A percentile compares a stretch with the other conserved stretches of the same genome.
These are phyloP conservation scores for Marmota flaviventris DNA, from an alignment of 2,113 vertebrate genomes.

Conservation along the genomic window DNA sequence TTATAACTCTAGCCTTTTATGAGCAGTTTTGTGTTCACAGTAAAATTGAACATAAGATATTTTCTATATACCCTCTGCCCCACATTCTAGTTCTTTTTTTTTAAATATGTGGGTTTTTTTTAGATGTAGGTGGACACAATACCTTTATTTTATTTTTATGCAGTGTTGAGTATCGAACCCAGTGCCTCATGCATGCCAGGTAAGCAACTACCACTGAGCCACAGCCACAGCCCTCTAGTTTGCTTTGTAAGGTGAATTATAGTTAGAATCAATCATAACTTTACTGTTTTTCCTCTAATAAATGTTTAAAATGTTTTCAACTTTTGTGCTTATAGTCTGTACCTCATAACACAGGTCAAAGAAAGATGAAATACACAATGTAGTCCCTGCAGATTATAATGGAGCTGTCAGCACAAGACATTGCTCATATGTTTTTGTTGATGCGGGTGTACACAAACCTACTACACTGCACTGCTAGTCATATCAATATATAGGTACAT, in stretches of 20 bases:
- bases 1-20: not conserved
- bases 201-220: no score
- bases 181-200: no score
- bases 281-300: slow-evolving; percentile 13
- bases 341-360: not conserved
- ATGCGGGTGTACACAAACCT: not conserved
- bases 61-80: not conserved
- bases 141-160: not conserved
- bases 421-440: not conserved
- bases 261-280: not conserved
- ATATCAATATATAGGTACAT: not conserved
- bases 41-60: not conserved
- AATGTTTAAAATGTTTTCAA: not conserved
- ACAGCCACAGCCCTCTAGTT: no score
- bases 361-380: not conserved
- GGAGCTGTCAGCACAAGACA: not conserved
- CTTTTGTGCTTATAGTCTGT: not conserved
- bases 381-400: not conserved
- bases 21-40: not conserved
- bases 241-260: not conserved
- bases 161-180: no score
- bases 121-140: no score
- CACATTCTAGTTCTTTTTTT: not conserved
- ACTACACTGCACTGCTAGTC: no score
- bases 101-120: no score